Conservation (phyloP, 2,888 invertebrate genomes). For the Norana najaformis region DNA sequence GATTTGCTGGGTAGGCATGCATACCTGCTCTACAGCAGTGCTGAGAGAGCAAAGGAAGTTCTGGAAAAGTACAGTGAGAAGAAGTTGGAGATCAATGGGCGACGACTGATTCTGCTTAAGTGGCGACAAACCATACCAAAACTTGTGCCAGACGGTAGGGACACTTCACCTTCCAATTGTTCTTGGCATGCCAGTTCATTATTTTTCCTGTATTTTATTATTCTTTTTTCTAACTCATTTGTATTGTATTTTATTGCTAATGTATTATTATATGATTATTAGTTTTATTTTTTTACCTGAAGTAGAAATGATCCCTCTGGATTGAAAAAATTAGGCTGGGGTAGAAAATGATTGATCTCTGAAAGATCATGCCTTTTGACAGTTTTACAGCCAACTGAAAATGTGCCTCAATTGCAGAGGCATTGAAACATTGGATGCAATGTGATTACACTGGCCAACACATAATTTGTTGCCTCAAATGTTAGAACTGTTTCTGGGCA, state of each 20-base stretch:
- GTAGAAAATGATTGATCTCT: no score
- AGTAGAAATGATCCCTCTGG: no score
- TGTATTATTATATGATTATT: no score
- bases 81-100: conserved; percentile 16
- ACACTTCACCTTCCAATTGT: not conserved
- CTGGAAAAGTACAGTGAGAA: conserved; percentile 14
- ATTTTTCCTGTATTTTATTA: not conserved
- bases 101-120: not conserved
- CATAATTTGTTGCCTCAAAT: no score
- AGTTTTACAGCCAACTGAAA: no score
- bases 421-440: no score
- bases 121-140: conserved; percentile 21
- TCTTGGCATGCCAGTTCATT: not conserved
- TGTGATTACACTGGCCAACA: no score
- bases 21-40: conserved; percentile 8
- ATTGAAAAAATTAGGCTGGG: no score
- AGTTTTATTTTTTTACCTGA: not conserved
- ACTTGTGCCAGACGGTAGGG: conserved; percentile 4
- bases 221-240: not conserved
- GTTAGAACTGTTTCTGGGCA: no score
- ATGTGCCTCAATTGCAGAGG: no score
- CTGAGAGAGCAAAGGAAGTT: conserved; percentile 7
- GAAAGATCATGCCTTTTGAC: not conserved
- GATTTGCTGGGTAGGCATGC: conserved; percentile 25
- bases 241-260: no score